Base-by-base conservation (phyloP, 64 coral and sea anemone genomes). In the Stichodactyla helianthus region DNA sequence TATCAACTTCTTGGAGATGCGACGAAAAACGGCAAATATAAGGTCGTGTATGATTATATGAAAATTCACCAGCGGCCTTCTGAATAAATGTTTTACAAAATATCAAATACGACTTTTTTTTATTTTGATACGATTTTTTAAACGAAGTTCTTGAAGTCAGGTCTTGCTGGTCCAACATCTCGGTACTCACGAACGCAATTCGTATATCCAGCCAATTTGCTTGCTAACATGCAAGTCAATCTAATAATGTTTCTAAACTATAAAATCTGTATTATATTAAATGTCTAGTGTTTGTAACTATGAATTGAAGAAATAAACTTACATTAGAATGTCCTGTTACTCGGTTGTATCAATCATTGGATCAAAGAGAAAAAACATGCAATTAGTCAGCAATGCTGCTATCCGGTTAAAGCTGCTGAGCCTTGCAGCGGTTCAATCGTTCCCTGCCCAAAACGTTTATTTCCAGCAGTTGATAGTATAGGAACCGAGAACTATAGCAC, bases 21-120 rank as follows among this genome's bases (percentile, higher is more conserved):
- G 5, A 0, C 5, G 70, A 76, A 76, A 76, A 76, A 76, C 28
- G 0, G 0, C 70, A 76, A 76, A 76, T 76, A 35, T 76, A 76
- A 76, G 20, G 12, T 26, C n/a, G 28, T 35, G 12, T 35, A 19
- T 22, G 70, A 1, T 15, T 35, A 76, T 8, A 76, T 71, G 4
- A 71, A 27, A 71, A 71, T 27, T 0, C 25, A 56, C 25, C 67
- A 71, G 67, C 18, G 4, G 25, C 18, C 4, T 26, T 1, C 70
- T 76, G n/a, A 35, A 76, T 76, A 76, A 76, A 76, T 76, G 20
- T 76, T 76, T 1, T 76, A 76, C 70, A 25, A 76, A 26, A 76
- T 76, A 76, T 76, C 5, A 76, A 76, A 76, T 76, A 19, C 70
- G 70, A 76, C 70, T 76, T 76, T 76, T 76, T 76, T 71, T 71